Evolutionary conservation across 2,888 invertebrate genomes (phyloP).

Genomic region (Hylaea fasciaria): DNA sequence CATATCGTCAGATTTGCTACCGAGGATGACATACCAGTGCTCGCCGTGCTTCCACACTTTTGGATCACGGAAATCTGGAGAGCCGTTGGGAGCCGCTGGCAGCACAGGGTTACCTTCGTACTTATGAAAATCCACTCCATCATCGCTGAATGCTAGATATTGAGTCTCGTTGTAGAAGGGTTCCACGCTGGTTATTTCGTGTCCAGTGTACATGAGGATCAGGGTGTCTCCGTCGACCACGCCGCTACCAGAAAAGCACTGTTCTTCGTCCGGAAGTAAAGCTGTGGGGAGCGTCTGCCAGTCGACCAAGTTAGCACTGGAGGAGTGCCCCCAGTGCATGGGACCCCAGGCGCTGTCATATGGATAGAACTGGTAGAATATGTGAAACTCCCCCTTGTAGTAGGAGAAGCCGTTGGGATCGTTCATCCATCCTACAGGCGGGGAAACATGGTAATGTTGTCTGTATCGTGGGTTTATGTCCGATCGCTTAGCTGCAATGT

Average conservation of each 20-base stretch:
- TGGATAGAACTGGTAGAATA: slow-evolving; percentile 84
- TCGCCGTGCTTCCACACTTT: slow-evolving; percentile 76
- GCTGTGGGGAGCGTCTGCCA: slow-evolving; percentile 81
- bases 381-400: slow-evolving; percentile 79
- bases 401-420: slow-evolving; percentile 85
- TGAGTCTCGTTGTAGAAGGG: slow-evolving; percentile 69
- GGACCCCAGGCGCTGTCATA: slow-evolving; percentile 75
- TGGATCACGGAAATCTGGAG: slow-evolving; percentile 80
- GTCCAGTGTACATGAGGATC: slow-evolving; percentile 75
- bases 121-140: slow-evolving; percentile 73
- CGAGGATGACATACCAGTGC: slow-evolving; percentile 74
- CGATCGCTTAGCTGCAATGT: slow-evolving; percentile 61
- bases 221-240: slow-evolving; percentile 66
- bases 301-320: slow-evolving; percentile 75
- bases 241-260: slow-evolving; percentile 80
- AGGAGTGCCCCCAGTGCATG: slow-evolving; percentile 84
- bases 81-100: slow-evolving; percentile 61
- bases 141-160: slow-evolving; percentile 70
- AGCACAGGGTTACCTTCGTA: slow-evolving; percentile 75
- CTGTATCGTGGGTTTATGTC: slow-evolving; percentile 70
- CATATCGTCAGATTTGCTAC: slow-evolving; percentile 66
- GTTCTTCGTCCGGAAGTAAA: slow-evolving; percentile 72
- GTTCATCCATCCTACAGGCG: slow-evolving; percentile 84
- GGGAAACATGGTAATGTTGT: slow-evolving; percentile 69
- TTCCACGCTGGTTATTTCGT: slow-evolving; percentile 50